Percentiles rank a stretch among this genome's conserved stretches.
Evolutionary conservation across 2,113 vertebrate species (phyloP).

Genomic region (Arizona elegans): DNA sequence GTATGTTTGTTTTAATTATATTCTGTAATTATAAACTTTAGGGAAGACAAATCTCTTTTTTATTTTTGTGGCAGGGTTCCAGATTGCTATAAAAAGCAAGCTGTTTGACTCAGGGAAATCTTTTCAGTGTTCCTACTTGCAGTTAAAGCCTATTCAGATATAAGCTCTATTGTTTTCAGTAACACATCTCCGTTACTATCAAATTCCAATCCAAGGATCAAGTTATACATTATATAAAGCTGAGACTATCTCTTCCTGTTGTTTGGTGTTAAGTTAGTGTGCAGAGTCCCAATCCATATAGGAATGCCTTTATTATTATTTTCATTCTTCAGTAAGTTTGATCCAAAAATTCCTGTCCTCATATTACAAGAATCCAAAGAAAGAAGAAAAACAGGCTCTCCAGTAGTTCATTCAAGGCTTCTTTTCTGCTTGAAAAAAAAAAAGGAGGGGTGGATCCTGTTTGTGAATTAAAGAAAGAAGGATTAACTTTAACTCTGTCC

Average conservation of each 20-base stretch:
- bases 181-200: not conserved
- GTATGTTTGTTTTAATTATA: not conserved
- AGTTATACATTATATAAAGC: not conserved
- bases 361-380: not conserved
- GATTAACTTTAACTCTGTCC: not conserved
- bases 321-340: not conserved
- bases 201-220: not conserved
- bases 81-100: not conserved
- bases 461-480: not conserved
- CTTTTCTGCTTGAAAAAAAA: not conserved
- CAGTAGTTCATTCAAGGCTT: not conserved
- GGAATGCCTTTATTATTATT: not conserved
- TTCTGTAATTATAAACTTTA: not conserved
- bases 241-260: not conserved
- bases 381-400: not conserved
- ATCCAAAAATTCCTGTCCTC: not conserved
- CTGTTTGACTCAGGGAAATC: not conserved
- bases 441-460: not conserved
- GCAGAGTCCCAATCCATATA: not conserved
- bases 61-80: not conserved
- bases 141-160: not conserved
- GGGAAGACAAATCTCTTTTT: not conserved
- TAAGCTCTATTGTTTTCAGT: not conserved
- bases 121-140: not conserved
- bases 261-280: not conserved